Conservation (phyloP, 2,797 vertebrate species). For the Pseudochaenichthys georgianus region DNA sequence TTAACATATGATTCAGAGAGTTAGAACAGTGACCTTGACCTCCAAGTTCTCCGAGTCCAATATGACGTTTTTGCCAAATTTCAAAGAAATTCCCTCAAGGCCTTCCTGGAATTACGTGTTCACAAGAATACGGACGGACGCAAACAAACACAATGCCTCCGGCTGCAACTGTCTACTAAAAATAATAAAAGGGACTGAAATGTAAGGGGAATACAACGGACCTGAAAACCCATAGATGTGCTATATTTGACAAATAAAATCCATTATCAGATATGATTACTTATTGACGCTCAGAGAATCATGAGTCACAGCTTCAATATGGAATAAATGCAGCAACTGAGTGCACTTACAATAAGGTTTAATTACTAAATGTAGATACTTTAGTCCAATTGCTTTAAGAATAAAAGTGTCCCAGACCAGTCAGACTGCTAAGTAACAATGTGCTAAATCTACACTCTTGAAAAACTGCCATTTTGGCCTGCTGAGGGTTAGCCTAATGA, state of each 20-base stretch:
- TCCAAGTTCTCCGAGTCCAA: too few species aligned
- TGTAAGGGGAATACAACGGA: background rate
- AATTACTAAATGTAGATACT: background rate
- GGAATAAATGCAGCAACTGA: background rate
- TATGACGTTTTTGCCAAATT: too few species aligned
- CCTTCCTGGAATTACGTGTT: too few species aligned
- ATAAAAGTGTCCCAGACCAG: background rate
- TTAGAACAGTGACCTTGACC: too few species aligned
- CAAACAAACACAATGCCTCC: too few species aligned
- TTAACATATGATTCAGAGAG: too few species aligned
- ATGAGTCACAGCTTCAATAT: conserved; percentile 5
- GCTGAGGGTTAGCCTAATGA: background rate
- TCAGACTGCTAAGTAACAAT: background rate
- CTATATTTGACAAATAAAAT: conserved; percentile 1
- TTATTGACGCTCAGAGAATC: conserved; percentile 1
- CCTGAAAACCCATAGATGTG: background rate
- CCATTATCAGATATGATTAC: background rate
- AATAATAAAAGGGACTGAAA: background rate
- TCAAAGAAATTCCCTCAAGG: too few species aligned
- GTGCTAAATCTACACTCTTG: conserved; percentile 1
- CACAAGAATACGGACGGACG: too few species aligned
- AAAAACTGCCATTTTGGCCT: background rate
- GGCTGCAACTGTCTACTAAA: too few species aligned
- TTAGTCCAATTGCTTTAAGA: background rate
- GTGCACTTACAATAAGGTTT: background rate